These are phyloP conservation scores for Tenualosa ilisha DNA, from an alignment of 2,797 vertebrate species.

Conservation along the genomic window DNA sequence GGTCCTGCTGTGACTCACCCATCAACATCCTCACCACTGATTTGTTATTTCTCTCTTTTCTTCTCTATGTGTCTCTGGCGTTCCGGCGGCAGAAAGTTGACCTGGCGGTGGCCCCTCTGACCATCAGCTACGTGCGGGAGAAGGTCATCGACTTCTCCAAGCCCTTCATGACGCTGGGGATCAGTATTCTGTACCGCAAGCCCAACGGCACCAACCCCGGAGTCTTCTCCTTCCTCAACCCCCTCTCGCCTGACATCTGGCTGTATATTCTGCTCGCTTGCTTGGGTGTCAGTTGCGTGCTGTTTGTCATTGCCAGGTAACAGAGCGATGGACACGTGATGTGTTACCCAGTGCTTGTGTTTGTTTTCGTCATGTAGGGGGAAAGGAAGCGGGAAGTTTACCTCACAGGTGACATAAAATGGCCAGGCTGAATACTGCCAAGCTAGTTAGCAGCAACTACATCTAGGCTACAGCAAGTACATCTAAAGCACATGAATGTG, in stretches of 20 bases:
- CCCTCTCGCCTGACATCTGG: slow-evolving; percentile 98
- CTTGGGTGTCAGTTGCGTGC: slow-evolving; percentile 99
- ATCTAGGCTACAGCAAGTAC: no score
- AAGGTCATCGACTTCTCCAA: slow-evolving; percentile 92
- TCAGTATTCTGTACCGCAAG: slow-evolving; percentile 91
- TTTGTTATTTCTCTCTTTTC: neutral
- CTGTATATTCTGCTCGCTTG: slow-evolving; percentile 99
- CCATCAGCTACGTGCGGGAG: slow-evolving; percentile 86
- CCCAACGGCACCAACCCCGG: slow-evolving; percentile 70
- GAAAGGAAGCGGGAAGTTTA: neutral
- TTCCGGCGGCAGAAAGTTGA: slow-evolving; percentile 88
- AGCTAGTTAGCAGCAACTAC: neutral
- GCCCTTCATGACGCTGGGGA: slow-evolving; percentile 91
- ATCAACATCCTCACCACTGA: neutral
- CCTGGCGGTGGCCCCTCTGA: slow-evolving; percentile 87
- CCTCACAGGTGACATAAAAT: neutral
- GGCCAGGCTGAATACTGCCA: no score
- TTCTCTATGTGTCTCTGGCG: slow-evolving; percentile 46
- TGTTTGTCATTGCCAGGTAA: slow-evolving; percentile 93
- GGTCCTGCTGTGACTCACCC: neutral
- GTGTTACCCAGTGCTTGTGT: neutral
- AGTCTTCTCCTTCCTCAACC: slow-evolving; percentile 75
- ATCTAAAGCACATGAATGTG: no score
- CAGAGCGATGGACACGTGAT: slow-evolving; percentile 59
- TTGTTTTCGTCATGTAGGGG: neutral